Evolutionary conservation across 1,140 invertebrate species (phyloP).

Genomic region (Zaprionus davidi): DNA sequence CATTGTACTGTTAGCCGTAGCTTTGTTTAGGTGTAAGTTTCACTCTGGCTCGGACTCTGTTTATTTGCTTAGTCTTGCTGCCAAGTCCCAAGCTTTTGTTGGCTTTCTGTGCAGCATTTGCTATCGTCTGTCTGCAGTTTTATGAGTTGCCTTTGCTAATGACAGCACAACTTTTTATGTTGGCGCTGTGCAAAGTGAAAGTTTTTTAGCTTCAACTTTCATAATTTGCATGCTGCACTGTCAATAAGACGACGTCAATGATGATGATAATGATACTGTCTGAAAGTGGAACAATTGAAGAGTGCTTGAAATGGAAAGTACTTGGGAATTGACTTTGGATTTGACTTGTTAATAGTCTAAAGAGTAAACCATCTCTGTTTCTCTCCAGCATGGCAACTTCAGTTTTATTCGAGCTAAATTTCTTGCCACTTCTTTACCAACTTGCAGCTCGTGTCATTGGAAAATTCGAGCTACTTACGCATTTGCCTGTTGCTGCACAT

Average conservation of each 20-base stretch:
- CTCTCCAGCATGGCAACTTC: not conserved
- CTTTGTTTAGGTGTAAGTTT: slow-evolving; percentile 48
- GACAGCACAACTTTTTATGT: slow-evolving; percentile 36
- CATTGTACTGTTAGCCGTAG: slow-evolving; percentile 37
- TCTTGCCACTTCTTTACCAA: not conserved
- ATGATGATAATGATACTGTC: slow-evolving; percentile 17
- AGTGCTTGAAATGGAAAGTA: not conserved
- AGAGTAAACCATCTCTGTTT: not conserved
- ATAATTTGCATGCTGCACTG: slow-evolving; percentile 28
- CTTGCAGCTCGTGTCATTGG: slow-evolving; percentile 8
- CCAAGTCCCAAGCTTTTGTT: not conserved
- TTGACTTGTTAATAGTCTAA: not conserved
- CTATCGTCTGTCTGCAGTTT: slow-evolving; percentile 19
- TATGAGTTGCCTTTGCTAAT: slow-evolving; percentile 44
- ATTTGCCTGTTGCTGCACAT: slow-evolving; percentile 30
- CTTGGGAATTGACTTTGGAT: not conserved
- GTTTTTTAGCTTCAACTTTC: slow-evolving; percentile 29
- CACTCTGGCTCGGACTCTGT: slow-evolving; percentile 33
- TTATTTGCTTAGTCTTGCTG: slow-evolving; percentile 48
- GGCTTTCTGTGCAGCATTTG: not conserved
- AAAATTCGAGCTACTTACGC: slow-evolving; percentile 9
- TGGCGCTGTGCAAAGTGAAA: slow-evolving; percentile 31
- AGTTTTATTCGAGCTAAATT: not conserved
- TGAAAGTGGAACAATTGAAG: not conserved
- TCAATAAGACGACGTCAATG: slow-evolving; percentile 7